Base-by-base conservation (phyloP, 2,113 vertebrate species). In the Potamarius usumacintae region DNA sequence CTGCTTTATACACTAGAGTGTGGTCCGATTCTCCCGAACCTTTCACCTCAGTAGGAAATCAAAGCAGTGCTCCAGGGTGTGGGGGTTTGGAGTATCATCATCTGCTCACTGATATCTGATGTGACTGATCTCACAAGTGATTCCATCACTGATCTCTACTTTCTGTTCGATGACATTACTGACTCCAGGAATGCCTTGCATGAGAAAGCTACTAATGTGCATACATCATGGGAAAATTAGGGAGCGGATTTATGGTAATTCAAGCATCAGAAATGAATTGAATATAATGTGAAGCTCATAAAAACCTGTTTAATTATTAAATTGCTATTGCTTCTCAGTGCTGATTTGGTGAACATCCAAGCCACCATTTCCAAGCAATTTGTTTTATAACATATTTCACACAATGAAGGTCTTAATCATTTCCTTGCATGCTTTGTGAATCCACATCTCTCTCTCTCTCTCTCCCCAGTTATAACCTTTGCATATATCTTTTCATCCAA, bases 11-110 rank as follows among this genome's bases (percentile, higher is more conserved):
- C 89, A 92, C 91, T 91, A 89, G 90, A 83, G 90, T 90, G 92
- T 86, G 90, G 90, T 93, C 91, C 90, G 91, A 89, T 86, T 91
- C 91, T 92, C 85, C 42, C 14, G 92, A 90, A 94, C 94, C 93
- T 93, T 92, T 92, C 84, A 90, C 93, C 92, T 90, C 74, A 55
- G 62, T 85, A 30, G 17, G 81, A 91, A 91, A 90, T 89, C 55
- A 92, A 84, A 91, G 80, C 86, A 60, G 67, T 84, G 87, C 89
- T 90, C 83, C 79, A 58, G 83, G 50, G 83, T 86, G 82, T 88
- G 22, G 71, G 65, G 81, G 83, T 91, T 89, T 85, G 30, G 48
- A 85, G 87, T 90, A 89, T 88, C 48, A 91, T 91, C 87, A 87
- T 60, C 69, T 88, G 87, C 72, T 86, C 90, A 83, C n/a, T 84